These are phyloP conservation scores for Cnemophilus loriae DNA, from an alignment of 2,113 vertebrate genomes.

Conservation along the genomic window DNA sequence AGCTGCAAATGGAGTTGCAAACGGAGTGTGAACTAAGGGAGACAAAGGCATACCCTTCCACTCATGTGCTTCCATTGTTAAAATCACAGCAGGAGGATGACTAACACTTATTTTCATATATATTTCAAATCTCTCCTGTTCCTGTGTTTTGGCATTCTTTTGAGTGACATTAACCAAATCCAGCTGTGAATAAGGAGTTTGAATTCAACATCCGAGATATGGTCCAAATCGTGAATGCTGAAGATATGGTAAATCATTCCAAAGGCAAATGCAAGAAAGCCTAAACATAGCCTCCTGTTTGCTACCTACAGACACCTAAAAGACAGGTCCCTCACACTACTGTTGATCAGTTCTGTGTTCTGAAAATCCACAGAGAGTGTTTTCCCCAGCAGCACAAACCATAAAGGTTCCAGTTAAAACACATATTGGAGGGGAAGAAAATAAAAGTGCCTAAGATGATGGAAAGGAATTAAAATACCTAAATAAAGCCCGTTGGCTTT, in stretches of 20 bases:
- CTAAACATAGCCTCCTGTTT: not conserved
- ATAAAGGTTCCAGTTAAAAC: not conserved
- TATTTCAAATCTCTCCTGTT: not conserved
- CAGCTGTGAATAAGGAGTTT: not conserved
- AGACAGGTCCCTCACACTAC: not conserved
- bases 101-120: not conserved
- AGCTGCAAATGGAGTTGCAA: slow-evolving; percentile 32
- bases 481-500: not conserved
- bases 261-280: not conserved
- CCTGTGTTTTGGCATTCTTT: not conserved
- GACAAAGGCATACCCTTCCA: not conserved
- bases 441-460: not conserved
- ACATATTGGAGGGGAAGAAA: not conserved
- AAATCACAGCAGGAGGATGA: not conserved
- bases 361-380: not conserved
- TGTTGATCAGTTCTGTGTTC: not conserved
- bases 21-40: not conserved
- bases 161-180: not conserved
- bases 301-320: not conserved
- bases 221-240: not conserved
- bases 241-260: not conserved
- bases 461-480: not conserved
- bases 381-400: not conserved
- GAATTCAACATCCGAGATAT: not conserved
- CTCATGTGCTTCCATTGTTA: not conserved